phyloP scores from a whole-genome alignment of 2,888 invertebrate species.

The Serrognathus titanus region DNA sequence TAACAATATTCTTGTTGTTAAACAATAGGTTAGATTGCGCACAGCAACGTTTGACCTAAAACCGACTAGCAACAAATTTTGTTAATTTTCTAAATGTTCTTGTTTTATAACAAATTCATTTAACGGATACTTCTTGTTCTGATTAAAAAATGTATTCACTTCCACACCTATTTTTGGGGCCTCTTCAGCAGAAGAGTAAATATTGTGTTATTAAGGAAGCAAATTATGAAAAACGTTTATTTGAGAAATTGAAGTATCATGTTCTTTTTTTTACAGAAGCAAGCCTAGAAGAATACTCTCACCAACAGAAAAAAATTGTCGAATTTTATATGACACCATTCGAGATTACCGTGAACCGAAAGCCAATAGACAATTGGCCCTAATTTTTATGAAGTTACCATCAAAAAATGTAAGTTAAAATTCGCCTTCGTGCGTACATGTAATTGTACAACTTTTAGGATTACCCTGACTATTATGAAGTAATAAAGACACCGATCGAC shows the following conservation, averaged over 20 bases:
- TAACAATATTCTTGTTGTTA: too few species aligned
- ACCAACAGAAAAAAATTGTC: slow-evolving; percentile 71
- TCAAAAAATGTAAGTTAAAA: slow-evolving; percentile 67
- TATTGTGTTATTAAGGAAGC: too few species aligned
- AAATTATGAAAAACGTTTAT: too few species aligned
- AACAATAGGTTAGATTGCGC: too few species aligned
- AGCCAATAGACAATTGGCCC: slow-evolving; percentile 82
- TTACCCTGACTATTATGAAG: slow-evolving; percentile 96
- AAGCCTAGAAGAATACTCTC: slow-evolving; percentile 53
- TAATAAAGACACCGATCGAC: slow-evolving; percentile 95
- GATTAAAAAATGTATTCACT: too few species aligned
- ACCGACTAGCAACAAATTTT: too few species aligned
- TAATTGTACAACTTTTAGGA: slow-evolving; percentile 52
- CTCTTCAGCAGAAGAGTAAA: too few species aligned
- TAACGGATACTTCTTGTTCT: too few species aligned
- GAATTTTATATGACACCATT: slow-evolving; percentile 84
- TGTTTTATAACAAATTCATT: too few species aligned
- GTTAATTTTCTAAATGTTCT: too few species aligned
- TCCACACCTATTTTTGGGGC: too few species aligned
- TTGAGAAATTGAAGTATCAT: slow-evolving; percentile 1
- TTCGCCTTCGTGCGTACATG: not conserved
- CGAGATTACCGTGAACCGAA: slow-evolving; percentile 84
- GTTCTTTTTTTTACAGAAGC: slow-evolving; percentile 36
- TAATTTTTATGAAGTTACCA: slow-evolving; percentile 93
- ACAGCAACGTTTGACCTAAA: too few species aligned